Conservation (phyloP, 1,140 invertebrate species). For the Venturia canescens region DNA sequence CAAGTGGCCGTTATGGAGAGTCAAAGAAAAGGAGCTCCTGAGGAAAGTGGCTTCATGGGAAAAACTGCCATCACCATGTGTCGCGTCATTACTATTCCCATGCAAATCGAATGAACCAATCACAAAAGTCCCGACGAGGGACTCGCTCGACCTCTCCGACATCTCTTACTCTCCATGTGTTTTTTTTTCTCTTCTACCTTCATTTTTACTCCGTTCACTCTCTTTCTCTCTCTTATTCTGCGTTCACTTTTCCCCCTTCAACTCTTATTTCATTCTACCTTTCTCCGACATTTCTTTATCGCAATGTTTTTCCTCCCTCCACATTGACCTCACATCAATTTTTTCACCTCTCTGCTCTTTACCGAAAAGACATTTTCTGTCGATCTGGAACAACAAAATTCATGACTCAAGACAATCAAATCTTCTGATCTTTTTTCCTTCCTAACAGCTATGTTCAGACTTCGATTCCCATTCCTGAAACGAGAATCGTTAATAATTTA, state of each 20-base stretch:
- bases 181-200: slow-evolving; percentile 14
- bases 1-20: slow-evolving; percentile 15
- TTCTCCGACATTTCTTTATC: slow-evolving; percentile 13
- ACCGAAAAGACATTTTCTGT: not conserved
- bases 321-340: slow-evolving; percentile 39
- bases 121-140: slow-evolving; percentile 53
- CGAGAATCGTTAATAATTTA: too few relatives aligned
- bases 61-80: slow-evolving; percentile 57
- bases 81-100: slow-evolving; percentile 61
- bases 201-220: slow-evolving; percentile 15
- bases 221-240: slow-evolving; percentile 22
- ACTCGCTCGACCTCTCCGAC: slow-evolving; percentile 40
- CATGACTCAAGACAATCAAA: not conserved
- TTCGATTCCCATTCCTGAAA: too few relatives aligned
- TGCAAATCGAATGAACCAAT: slow-evolving; percentile 63
- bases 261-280: slow-evolving; percentile 33
- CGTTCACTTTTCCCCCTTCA: slow-evolving; percentile 20
- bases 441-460: too few relatives aligned
- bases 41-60: slow-evolving; percentile 43
- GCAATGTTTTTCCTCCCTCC: not conserved
- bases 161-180: slow-evolving; percentile 37
- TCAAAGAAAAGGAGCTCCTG: slow-evolving; percentile 11
- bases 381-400: not conserved
- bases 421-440: not conserved
- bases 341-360: slow-evolving; percentile 21